These are phyloP conservation scores for Gavia stellata DNA, from an alignment of 2,113 vertebrate genomes.

Conservation along the genomic window DNA sequence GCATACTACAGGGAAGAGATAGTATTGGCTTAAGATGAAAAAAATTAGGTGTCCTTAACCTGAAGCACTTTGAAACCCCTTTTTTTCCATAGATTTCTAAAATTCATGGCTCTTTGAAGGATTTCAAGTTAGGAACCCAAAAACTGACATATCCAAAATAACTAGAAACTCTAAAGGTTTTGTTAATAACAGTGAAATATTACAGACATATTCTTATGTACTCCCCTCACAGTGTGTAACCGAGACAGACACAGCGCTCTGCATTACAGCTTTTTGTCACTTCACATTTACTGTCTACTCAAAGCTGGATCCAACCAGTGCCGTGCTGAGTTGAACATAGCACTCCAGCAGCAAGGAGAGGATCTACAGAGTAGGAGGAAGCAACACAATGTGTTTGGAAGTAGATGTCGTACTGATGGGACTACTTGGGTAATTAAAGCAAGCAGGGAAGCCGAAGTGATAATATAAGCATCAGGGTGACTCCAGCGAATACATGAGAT, in stretches of 20 bases:
- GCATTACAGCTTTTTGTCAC: background rate
- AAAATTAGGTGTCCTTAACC: background rate
- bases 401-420: background rate
- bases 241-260: background rate
- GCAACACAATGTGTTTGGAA: background rate
- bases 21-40: background rate
- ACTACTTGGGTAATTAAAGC: background rate
- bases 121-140: background rate
- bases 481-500: background rate
- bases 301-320: background rate
- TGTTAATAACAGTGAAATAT: background rate
- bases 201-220: background rate
- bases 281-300: background rate
- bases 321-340: background rate
- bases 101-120: background rate
- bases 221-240: background rate
- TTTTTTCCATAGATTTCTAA: background rate
- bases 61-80: background rate
- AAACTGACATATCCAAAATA: background rate
- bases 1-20: background rate
- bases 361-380: constrained; percentile 3
- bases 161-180: background rate
- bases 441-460: background rate
- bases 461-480: background rate
- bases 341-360: background rate